phyloP scores from a whole-genome alignment of 2,797 vertebrate genomes.

The Acipenser oxyrinchus region DNA sequence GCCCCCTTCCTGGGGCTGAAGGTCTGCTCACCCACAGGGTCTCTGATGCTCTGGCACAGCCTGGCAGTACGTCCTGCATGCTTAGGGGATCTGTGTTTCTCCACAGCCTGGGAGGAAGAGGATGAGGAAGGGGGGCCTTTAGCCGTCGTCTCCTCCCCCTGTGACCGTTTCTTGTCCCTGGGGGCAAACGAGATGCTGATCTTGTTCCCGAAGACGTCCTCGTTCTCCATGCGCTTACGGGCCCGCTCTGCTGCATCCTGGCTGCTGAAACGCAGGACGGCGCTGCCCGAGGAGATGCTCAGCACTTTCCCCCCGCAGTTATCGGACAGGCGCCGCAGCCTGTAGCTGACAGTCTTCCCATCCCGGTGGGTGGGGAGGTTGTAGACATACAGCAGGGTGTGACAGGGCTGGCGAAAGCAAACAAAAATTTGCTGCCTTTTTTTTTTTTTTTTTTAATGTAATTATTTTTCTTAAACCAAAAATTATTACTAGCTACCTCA shows the following conservation, averaged over 20 bases:
- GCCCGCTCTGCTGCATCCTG: constrained; percentile 83
- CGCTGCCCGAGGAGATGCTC: constrained; percentile 78
- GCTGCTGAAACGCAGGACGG: constrained; percentile 84
- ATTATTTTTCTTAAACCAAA: no score
- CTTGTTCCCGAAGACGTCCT: constrained; percentile 88
- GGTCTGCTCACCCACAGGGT: constrained; percentile 64
- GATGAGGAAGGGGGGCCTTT: constrained; percentile 20
- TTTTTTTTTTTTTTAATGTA: constrained; percentile 2
- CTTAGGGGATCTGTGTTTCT: constrained; percentile 84
- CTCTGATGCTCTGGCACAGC: constrained; percentile 62
- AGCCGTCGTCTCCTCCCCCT: constrained; percentile 41
- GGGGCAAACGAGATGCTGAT: constrained; percentile 84
- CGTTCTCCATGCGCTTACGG: constrained; percentile 92
- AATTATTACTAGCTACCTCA: no score
- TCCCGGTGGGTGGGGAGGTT: constrained; percentile 90
- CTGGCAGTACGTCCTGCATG: constrained; percentile 66
- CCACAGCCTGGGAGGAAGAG: constrained; percentile 55
- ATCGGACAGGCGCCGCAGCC: constrained; percentile 89
- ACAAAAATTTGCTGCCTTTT: constrained; percentile 37
- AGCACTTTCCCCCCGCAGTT: constrained; percentile 96
- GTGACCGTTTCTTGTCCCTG: constrained; percentile 57
- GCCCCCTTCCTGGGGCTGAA: constrained; percentile 75
- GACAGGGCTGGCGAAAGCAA: constrained; percentile 78
- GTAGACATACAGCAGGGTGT: constrained; percentile 89
- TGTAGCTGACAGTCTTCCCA: constrained; percentile 81